Conservation (phyloP, 2,888 invertebrate species). For the Chironomus tentans region DNA sequence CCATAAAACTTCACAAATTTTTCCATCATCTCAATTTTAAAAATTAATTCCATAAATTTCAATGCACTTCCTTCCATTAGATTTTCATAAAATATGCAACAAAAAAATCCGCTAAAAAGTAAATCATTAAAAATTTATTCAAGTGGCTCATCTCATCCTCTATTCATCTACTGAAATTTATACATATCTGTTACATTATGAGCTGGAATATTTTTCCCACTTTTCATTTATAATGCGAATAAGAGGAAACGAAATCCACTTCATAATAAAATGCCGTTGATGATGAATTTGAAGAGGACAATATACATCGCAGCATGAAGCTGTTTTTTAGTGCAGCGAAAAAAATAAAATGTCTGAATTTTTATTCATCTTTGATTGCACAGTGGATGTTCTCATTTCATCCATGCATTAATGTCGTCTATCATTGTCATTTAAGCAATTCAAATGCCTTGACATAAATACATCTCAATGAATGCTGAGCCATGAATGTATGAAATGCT, state of each 20-base stretch:
- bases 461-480: background rate
- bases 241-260: background rate
- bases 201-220: too few relatives aligned
- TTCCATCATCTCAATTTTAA: too few relatives aligned
- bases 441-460: background rate
- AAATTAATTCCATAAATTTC: too few relatives aligned
- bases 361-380: background rate
- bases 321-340: background rate
- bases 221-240: background rate
- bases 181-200: too few relatives aligned
- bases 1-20: too few relatives aligned
- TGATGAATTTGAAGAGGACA: background rate
- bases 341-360: too few relatives aligned
- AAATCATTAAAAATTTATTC: background rate
- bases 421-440: background rate
- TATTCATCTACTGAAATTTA: too few relatives aligned
- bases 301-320: background rate
- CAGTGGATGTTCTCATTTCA: background rate
- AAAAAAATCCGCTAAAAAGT: background rate
- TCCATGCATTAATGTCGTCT: background rate
- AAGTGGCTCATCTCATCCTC: background rate
- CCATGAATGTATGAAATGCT: background rate
- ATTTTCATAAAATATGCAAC: too few relatives aligned
- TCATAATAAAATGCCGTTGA: background rate
- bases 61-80: too few relatives aligned